phyloP scores from a whole-genome alignment of 2,113 vertebrate genomes.

The Sakesphorus luctuosus region DNA sequence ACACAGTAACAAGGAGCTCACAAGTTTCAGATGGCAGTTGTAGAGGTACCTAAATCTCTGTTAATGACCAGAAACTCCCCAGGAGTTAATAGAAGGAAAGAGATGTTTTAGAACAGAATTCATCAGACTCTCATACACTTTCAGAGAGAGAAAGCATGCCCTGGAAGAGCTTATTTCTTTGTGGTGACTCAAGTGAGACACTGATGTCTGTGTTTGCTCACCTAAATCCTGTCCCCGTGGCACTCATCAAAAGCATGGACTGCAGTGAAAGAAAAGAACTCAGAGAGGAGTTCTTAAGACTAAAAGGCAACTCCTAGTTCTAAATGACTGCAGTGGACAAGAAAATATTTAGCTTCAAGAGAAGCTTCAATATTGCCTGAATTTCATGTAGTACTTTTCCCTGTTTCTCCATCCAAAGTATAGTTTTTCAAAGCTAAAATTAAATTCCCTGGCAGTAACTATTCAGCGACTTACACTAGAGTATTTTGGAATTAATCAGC shows the following conservation, averaged over 20 bases:
- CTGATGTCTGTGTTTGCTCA: neutral
- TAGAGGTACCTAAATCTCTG: neutral
- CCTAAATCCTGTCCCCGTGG: neutral
- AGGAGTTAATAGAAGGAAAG: neutral
- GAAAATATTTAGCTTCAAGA: neutral
- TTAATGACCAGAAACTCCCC: neutral
- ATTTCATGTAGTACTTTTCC: neutral
- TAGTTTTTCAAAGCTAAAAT: neutral
- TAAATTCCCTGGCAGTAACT: neutral
- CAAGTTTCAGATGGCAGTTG: rapidly evolving
- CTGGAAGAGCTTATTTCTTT: neutral
- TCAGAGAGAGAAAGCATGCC: neutral
- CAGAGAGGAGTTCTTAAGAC: neutral
- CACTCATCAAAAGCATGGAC: neutral
- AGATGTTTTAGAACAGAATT: neutral
- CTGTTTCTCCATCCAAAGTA: neutral
- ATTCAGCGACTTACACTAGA: neutral
- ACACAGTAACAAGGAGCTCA: neutral
- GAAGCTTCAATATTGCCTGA: neutral
- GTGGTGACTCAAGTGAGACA: neutral
- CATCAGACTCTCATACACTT: neutral
- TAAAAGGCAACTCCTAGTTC: neutral
- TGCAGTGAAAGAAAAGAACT: rapidly evolving
- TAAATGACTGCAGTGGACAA: neutral
- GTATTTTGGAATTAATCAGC: conserved; percentile 13